Percentiles rank a stretch among this genome's conserved stretches.
phyloP scores from a whole-genome alignment of 1,140 invertebrate genomes.

The Oryctes rhinoceros region DNA sequence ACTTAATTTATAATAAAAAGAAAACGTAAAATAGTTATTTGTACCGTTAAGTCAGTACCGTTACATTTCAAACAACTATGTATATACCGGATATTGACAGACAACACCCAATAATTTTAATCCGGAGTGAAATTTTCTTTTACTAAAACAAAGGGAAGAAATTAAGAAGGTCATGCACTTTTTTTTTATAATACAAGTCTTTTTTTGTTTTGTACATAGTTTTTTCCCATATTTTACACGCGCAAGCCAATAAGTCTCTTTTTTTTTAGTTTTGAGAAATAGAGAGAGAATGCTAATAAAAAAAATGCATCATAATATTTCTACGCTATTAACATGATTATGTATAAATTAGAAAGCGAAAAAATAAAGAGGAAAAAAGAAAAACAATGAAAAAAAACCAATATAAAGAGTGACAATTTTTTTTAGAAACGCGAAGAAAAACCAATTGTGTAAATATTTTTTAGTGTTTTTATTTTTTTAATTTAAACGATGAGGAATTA shows the following conservation, averaged over 20 bases:
- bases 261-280: not conserved
- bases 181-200: not conserved
- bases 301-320: not conserved
- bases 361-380: not conserved
- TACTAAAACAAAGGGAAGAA: too few species aligned
- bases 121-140: too few species aligned
- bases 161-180: not conserved
- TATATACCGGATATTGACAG: too few species aligned
- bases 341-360: not conserved
- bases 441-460: constrained; percentile 56
- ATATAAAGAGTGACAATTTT: constrained; percentile 39
- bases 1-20: too few species aligned
- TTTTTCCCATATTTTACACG: too few species aligned
- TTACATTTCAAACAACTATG: too few species aligned
- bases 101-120: too few species aligned
- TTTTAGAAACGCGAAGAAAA: constrained; percentile 49
- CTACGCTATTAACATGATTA: constrained; percentile 6
- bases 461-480: constrained; percentile 55
- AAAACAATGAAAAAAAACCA: not conserved
- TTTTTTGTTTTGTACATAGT: too few species aligned
- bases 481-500: constrained; percentile 44
- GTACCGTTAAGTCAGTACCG: too few species aligned
- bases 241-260: not conserved
- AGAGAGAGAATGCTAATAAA: not conserved
- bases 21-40: too few species aligned